phyloP scores from a whole-genome alignment of 2,888 invertebrate genomes.

The Nipponacmea schrenckii region DNA sequence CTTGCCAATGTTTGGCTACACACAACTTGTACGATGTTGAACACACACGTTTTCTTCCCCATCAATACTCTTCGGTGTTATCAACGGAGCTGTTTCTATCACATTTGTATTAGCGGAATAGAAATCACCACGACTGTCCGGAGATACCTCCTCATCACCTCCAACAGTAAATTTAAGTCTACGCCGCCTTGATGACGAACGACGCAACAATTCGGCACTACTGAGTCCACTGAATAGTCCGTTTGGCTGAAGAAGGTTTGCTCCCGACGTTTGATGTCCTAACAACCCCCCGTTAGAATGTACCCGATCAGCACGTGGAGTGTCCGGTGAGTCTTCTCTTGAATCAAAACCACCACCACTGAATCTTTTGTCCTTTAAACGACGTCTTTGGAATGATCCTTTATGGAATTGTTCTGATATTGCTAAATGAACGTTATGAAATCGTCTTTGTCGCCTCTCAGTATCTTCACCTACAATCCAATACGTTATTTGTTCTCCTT shows the following conservation, averaged over 20 bases:
- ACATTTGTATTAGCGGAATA: neutral
- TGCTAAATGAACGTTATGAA: slow-evolving; percentile 12
- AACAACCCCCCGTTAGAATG: neutral
- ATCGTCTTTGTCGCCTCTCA: slow-evolving; percentile 41
- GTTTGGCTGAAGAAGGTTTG: slow-evolving; percentile 30
- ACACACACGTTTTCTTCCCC: slow-evolving; percentile 16
- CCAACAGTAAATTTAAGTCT: slow-evolving; percentile 33
- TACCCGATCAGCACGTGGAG: neutral
- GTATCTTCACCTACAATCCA: slow-evolving; percentile 63
- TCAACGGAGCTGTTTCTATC: slow-evolving; percentile 15
- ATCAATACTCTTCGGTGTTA: slow-evolving; percentile 3
- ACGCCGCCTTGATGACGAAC: slow-evolving; percentile 35
- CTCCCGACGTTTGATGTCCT: neutral
- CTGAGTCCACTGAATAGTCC: slow-evolving; percentile 32
- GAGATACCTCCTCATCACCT: slow-evolving; percentile 20
- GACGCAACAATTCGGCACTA: slow-evolving; percentile 34
- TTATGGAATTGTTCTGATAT: neutral
- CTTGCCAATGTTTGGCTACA: slow-evolving; percentile 7
- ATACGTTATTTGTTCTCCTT: slow-evolving; percentile 66
- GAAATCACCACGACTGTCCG: slow-evolving; percentile 3
- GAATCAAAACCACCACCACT: slow-evolving; percentile 1
- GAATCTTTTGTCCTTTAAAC: neutral
- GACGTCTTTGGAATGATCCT: neutral
- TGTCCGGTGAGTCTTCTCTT: neutral
- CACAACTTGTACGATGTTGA: slow-evolving; percentile 13